These are phyloP conservation scores for Montipora capitata DNA, from an alignment of 92 coral and sea anemone species.

Conservation along the genomic window DNA sequence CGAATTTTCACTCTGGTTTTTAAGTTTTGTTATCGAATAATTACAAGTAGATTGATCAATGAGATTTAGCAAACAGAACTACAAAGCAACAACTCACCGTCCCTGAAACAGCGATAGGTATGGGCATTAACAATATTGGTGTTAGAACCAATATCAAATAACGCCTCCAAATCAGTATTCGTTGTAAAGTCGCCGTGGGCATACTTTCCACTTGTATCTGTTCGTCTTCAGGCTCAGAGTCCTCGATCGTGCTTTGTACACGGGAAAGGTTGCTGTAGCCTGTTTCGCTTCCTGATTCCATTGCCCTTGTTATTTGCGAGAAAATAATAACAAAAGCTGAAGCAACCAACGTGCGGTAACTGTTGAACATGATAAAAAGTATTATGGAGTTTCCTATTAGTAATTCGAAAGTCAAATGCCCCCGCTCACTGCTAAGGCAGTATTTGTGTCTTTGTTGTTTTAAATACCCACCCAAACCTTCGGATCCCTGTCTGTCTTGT, in stretches of 20 bases:
- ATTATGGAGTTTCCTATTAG: too few relatives aligned
- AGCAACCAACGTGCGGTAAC: not conserved
- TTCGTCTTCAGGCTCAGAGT: not conserved
- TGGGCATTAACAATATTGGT: conserved; percentile 72
- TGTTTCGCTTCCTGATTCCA: not conserved
- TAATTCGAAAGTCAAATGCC: too few relatives aligned
- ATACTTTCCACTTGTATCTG: not conserved
- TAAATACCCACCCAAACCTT: too few relatives aligned
- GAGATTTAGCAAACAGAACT: too few relatives aligned
- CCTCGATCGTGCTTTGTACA: not conserved
- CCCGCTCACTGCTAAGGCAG: too few relatives aligned
- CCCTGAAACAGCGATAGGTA: conserved; percentile 71
- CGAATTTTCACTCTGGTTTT: too few relatives aligned
- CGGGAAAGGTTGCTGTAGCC: conserved; percentile 10
- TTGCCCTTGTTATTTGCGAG: not conserved
- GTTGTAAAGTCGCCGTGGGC: conserved; percentile 14
- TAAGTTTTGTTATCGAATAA: too few relatives aligned
- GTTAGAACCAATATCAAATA: conserved; percentile 72
- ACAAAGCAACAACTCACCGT: conserved; percentile 62
- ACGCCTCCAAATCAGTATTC: conserved; percentile 67
- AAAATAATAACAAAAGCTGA: conserved; percentile 1
- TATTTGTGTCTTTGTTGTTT: too few relatives aligned
- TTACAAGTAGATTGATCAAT: too few relatives aligned
- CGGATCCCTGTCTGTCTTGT: too few relatives aligned
- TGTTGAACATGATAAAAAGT: too few relatives aligned